These are phyloP conservation scores for Shinisaurus crocodilurus DNA, from an alignment of 2,113 vertebrate genomes.

Conservation along the genomic window DNA sequence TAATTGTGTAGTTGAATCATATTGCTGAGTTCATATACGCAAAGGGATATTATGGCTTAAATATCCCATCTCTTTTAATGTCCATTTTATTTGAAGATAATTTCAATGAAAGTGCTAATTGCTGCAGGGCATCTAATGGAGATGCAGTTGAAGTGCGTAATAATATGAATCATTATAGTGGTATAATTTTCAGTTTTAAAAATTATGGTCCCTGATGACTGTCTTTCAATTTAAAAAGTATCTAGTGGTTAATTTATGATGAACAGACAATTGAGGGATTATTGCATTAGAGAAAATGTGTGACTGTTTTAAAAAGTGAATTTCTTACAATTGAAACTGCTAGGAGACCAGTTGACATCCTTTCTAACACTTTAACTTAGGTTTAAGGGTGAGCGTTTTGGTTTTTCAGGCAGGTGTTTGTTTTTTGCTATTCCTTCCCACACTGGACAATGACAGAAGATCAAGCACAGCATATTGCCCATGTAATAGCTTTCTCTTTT, in stretches of 20 bases:
- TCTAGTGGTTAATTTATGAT: not conserved
- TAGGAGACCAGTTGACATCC: not conserved
- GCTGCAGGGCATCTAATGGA: not conserved
- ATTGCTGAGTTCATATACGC: not conserved
- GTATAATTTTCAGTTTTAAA: not conserved
- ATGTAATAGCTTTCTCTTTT: not conserved
- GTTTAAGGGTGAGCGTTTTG: not conserved
- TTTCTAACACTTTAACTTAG: not conserved
- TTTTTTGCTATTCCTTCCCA: not conserved
- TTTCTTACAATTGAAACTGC: not conserved
- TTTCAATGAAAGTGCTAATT: not conserved
- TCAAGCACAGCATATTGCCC: not conserved
- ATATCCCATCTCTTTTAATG: not conserved
- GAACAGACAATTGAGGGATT: not conserved
- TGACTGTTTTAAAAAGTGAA: not conserved
- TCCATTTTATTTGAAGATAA: not conserved
- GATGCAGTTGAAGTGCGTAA: not conserved
- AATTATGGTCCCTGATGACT: not conserved
- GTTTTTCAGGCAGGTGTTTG: not conserved
- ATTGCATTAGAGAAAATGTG: not conserved
- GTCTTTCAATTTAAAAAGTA: not conserved
- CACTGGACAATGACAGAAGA: not conserved
- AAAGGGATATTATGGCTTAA: not conserved
- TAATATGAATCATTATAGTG: not conserved
- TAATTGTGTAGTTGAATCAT: not conserved